Base-by-base conservation (phyloP, 1,140 invertebrate species). In the Sitodiplosis mosellana region DNA sequence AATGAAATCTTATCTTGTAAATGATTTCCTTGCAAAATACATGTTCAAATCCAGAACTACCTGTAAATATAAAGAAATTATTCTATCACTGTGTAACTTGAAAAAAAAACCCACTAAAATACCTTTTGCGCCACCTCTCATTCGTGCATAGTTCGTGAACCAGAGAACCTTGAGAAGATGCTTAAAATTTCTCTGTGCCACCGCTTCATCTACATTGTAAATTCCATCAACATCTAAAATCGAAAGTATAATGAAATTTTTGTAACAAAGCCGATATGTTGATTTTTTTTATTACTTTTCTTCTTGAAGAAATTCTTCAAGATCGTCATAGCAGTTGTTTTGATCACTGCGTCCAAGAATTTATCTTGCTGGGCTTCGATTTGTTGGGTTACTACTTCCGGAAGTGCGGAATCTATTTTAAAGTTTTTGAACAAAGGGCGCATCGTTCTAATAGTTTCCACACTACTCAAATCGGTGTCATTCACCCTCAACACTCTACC, bases 11-110 rank as follows among this genome's bases (percentile, higher is more conserved):
- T 27, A 27, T 10, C 27, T 10, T 27, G 10, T 27, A 5, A 27
- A 27, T 10, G 27, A 5, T 3, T 71, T 92, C 87, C 0, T 83
- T 80, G 1, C 92, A 67, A 59, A 90, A 91, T 18, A 87, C 74
- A 55, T 92, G 87, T 61, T 92, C 87, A 57, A 91, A 89, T 1
- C 83, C 86, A 20, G 78, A 81, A 53, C 83, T 87, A 18, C 83
- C 78, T 27, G 8, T n/a, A n/a, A n/a, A n/a, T n/a, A n/a, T n/a
- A n/a, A n/a, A n/a, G n/a, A n/a, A n/a, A n/a, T n/a, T n/a, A n/a
- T n/a, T n/a, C n/a, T n/a, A n/a, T n/a, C n/a, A n/a, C n/a, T n/a
- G n/a, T n/a, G n/a, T n/a, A n/a, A n/a, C n/a, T n/a, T n/a, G n/a
- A n/a, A n/a, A n/a, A n/a, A n/a, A n/a, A n/a, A n/a, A n/a, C n/a